Conservation (phyloP, 2,797 vertebrate genomes). For the Myoxocephalus aenaeus region DNA sequence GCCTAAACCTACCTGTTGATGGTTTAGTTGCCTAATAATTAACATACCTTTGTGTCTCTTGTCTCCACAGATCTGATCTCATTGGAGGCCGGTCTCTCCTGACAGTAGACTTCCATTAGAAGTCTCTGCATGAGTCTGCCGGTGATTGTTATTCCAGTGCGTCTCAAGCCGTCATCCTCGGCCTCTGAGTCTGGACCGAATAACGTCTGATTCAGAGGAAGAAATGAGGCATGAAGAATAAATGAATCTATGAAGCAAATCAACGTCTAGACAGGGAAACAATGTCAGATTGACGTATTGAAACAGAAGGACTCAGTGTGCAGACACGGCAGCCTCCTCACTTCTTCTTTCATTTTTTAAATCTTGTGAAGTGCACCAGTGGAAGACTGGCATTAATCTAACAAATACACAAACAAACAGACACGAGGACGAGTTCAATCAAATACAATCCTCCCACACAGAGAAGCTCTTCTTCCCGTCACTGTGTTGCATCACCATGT, state of each 20-base stretch:
- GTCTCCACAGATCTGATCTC: not conserved
- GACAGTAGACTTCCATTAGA: not conserved
- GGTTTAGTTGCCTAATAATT: no score
- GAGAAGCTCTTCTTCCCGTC: not conserved
- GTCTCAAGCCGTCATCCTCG: slow-evolving; percentile 17
- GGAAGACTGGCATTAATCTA: not conserved
- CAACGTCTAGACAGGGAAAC: slow-evolving; percentile 34
- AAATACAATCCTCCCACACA: slow-evolving; percentile 3
- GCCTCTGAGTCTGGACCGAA: slow-evolving; percentile 17
- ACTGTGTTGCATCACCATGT: not conserved
- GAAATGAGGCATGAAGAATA: not conserved
- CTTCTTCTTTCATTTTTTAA: not conserved
- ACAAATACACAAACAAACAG: slow-evolving; percentile 12
- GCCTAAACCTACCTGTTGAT: no score
- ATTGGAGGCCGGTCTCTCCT: not conserved
- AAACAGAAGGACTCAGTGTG: not conserved
- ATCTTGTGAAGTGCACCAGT: not conserved
- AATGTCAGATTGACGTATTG: not conserved
- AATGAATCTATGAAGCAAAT: slow-evolving; percentile 7
- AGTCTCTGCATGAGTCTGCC: slow-evolving; percentile 20
- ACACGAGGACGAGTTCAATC: not conserved
- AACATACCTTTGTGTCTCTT: no score
- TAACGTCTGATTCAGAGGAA: slow-evolving; percentile 17
- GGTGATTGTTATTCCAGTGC: slow-evolving; percentile 31
- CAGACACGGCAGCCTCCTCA: not conserved